Evolutionary conservation across 2,113 vertebrate species (phyloP).

Genomic region (Sinocyclocheilus anophthalmus): DNA sequence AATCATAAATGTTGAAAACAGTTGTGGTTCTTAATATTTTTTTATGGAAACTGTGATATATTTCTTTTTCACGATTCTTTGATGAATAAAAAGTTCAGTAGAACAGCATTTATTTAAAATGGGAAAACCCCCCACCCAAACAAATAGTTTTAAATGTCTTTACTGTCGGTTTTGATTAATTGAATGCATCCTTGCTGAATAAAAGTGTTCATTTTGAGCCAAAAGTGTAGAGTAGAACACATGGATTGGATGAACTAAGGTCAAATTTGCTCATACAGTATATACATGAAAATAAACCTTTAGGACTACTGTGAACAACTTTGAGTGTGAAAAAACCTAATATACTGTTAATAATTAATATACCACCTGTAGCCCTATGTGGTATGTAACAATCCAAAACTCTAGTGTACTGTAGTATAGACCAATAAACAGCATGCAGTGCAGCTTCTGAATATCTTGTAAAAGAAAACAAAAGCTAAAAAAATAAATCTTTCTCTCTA

Average conservation of each 20-base stretch:
- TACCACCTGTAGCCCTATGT: neutral
- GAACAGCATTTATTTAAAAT: too few species aligned
- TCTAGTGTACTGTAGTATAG: neutral
- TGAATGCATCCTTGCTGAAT: too few species aligned
- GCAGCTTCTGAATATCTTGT: neutral
- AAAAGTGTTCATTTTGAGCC: too few species aligned
- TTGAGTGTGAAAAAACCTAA: too few species aligned
- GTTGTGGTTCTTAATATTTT: too few species aligned
- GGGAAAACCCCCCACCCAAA: too few species aligned
- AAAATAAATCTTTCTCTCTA: neutral
- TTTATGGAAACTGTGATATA: too few species aligned
- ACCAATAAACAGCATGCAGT: neutral
- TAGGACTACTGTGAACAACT: neutral
- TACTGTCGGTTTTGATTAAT: neutral
- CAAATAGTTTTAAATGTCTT: neutral
- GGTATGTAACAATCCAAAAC: neutral
- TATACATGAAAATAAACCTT: neutral
- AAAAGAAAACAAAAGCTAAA: neutral
- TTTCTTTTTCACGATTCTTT: too few species aligned
- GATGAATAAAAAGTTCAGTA: too few species aligned
- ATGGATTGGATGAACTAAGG: too few species aligned
- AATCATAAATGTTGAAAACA: neutral
- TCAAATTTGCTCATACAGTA: too few species aligned
- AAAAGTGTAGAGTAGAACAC: too few species aligned
- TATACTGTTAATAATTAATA: neutral